Conservation (phyloP, 2,888 invertebrate species). For the Dicycla oo region DNA sequence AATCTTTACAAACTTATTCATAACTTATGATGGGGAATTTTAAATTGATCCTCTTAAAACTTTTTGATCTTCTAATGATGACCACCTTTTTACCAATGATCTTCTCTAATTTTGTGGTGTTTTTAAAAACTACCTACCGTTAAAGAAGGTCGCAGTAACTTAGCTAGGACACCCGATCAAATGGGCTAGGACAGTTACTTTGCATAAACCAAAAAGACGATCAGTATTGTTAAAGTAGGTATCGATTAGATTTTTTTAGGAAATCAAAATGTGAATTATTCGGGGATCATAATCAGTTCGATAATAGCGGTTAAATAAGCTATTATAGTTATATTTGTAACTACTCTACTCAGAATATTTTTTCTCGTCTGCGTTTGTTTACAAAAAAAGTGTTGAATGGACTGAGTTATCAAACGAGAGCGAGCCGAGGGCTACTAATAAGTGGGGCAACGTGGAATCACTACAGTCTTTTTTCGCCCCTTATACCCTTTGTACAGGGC, state of each 20-base stretch:
- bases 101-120: too few relatives aligned
- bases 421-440: conserved; percentile 72
- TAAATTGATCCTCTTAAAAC: background rate
- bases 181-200: too few relatives aligned
- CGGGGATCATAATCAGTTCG: background rate
- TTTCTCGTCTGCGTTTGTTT: conserved; percentile 45
- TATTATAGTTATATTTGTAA: background rate
- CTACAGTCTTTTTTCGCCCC: conserved; percentile 67
- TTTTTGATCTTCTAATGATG: too few relatives aligned
- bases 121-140: too few relatives aligned
- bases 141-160: too few relatives aligned
- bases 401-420: conserved; percentile 73
- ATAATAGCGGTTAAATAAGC: background rate
- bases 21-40: background rate
- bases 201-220: background rate
- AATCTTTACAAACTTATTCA: background rate
- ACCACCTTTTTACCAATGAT: too few relatives aligned
- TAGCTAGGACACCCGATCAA: too few relatives aligned
- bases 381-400: conserved; percentile 69
- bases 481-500: conserved; percentile 52
- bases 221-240: background rate
- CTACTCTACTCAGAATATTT: background rate
- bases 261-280: background rate
- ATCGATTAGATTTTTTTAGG: background rate
- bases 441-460: conserved; percentile 66